phyloP scores from a whole-genome alignment of 2,888 invertebrate species.

The Drosophila neotestacea region DNA sequence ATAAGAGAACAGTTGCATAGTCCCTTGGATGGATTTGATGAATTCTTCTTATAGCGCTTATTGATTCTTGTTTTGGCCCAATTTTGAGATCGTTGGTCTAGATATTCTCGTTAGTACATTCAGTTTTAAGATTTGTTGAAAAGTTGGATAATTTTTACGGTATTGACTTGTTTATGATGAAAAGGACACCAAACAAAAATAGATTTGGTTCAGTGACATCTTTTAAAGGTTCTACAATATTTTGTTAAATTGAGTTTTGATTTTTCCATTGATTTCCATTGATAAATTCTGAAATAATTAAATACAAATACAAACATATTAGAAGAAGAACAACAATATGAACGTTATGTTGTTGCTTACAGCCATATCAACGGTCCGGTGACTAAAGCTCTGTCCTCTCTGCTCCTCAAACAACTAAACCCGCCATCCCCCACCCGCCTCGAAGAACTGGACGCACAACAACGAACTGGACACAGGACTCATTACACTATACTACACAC shows the following conservation, averaged over 20 bases:
- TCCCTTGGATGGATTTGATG: no score
- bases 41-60: no score
- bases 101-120: no score
- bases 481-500: constrained; percentile 33
- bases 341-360: constrained; percentile 67
- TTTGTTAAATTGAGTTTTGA: background rate
- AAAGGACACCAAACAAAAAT: no score
- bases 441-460: constrained; percentile 55
- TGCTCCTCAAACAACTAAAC: constrained; percentile 48
- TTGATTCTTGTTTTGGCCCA: no score
- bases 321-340: constrained; percentile 36
- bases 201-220: background rate
- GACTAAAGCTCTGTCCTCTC: constrained; percentile 82
- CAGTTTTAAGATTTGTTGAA: no score
- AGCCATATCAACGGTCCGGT: constrained; percentile 86
- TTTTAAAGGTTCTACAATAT: background rate
- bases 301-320: constrained; percentile 16
- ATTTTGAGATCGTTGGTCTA: no score
- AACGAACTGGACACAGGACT: constrained; percentile 52
- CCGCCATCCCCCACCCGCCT: constrained; percentile 51
- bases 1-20: no score
- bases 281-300: constrained; percentile 1
- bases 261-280: constrained; percentile 44
- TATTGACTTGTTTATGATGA: no score
- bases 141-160: no score